A percentile compares a stretch with the other conserved stretches of the same genome.
These are phyloP conservation scores for Blastobasis adustella DNA, from an alignment of 2,888 invertebrate genomes.

Conservation along the genomic window DNA sequence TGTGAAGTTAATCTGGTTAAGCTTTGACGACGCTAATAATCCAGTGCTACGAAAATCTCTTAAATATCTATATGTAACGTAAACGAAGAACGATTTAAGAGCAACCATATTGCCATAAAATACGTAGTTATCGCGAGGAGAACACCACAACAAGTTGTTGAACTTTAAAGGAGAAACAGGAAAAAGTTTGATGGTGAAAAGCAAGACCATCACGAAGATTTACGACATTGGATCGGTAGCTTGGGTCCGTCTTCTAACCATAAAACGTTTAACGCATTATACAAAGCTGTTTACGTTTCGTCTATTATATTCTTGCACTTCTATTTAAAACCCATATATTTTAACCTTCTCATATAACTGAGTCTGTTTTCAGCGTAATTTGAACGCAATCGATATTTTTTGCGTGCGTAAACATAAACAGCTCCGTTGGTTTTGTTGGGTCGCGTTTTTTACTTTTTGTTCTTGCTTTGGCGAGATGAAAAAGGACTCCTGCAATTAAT, in stretches of 20 bases:
- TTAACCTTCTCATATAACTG: no score
- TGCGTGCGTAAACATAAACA: slow-evolving; percentile 31
- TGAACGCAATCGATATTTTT: slow-evolving; percentile 27
- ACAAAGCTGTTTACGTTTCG: slow-evolving; percentile 12
- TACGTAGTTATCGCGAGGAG: slow-evolving; percentile 27
- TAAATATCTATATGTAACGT: no score
- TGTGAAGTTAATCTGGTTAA: no score
- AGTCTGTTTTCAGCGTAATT: no score
- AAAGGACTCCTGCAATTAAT: slow-evolving; percentile 27
- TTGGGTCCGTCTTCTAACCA: slow-evolving; percentile 41
- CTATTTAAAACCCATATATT: slow-evolving; percentile 20
- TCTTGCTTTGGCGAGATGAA: slow-evolving; percentile 23
- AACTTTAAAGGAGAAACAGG: slow-evolving; percentile 38
- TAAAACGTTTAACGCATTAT: slow-evolving; percentile 32
- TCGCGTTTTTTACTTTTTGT: slow-evolving; percentile 29
- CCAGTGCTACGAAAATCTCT: no score
- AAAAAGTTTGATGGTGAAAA: slow-evolving; percentile 32
- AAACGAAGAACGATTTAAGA: neutral
- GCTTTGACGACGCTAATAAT: no score
- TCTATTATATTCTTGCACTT: slow-evolving; percentile 24
- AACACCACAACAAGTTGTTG: slow-evolving; percentile 37
- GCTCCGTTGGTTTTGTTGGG: slow-evolving; percentile 19
- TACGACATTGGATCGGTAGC: slow-evolving; percentile 42
- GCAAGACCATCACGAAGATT: slow-evolving; percentile 37
- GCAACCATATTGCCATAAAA: neutral